Conservation (phyloP, 2,888 invertebrate genomes). For the Anarsia innoxiella region DNA sequence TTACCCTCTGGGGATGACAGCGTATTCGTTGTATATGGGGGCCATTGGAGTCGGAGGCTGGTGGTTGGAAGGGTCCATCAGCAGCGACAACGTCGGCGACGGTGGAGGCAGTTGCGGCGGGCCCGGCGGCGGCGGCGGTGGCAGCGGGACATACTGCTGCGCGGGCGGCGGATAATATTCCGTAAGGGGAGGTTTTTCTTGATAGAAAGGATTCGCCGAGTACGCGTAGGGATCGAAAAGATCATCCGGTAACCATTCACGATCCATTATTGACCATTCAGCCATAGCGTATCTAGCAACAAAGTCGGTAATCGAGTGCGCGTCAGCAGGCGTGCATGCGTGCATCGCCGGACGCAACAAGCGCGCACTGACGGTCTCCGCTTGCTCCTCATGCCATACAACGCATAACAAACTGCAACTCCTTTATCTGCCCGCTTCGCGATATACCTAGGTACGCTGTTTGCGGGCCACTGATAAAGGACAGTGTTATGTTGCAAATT, state of each 20-base stretch:
- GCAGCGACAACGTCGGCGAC: background rate
- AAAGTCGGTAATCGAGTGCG: conserved; percentile 30
- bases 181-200: too few relatives aligned
- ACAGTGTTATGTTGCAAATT: conserved; percentile 16
- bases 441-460: conserved; percentile 25
- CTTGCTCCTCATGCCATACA: conserved; percentile 36
- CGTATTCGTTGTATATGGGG: background rate
- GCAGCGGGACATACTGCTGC: background rate
- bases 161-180: background rate
- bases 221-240: conserved; percentile 27
- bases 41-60: background rate
- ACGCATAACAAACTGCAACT: conserved; percentile 63
- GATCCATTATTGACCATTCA: conserved; percentile 39
- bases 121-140: background rate
- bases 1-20: conserved; percentile 17
- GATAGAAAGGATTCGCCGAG: too few relatives aligned
- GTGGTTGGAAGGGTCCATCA: background rate
- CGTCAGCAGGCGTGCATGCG: conserved; percentile 36
- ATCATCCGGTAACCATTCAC: conserved; percentile 31
- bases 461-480: conserved; percentile 45
- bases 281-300: conserved; percentile 31
- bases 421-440: conserved; percentile 46
- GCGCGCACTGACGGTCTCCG: conserved; percentile 48
- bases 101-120: background rate
- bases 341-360: conserved; percentile 49